Conservation (phyloP, 2,888 invertebrate species). For the Leptinotarsa peninsularis region DNA sequence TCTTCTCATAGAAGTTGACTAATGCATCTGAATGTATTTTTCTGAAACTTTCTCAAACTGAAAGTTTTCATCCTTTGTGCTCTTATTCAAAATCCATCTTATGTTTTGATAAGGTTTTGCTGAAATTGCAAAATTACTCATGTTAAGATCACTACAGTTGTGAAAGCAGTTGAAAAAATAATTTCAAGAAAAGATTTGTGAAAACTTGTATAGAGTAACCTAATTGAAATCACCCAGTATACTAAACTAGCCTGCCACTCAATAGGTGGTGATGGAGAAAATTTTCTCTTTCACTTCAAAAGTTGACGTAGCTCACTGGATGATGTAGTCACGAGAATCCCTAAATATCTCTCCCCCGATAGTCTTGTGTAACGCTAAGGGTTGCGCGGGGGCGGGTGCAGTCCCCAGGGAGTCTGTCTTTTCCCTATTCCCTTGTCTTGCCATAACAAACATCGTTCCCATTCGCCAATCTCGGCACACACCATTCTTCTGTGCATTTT, state of each 20-base stretch:
- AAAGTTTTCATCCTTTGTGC: too few species aligned
- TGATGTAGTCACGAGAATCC: slow-evolving; percentile 63
- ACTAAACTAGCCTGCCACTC: neutral
- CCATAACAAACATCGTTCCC: slow-evolving; percentile 64
- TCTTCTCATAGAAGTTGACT: too few species aligned
- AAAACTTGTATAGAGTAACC: too few species aligned
- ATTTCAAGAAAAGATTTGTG: too few species aligned
- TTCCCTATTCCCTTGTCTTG: slow-evolving; percentile 68
- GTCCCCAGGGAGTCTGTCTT: slow-evolving; percentile 75
- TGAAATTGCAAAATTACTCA: too few species aligned
- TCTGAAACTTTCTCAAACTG: too few species aligned
- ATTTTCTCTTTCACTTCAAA: slow-evolving; percentile 42
- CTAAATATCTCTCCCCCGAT: slow-evolving; percentile 64
- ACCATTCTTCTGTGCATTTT: slow-evolving; percentile 60
- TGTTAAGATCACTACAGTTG: too few species aligned
- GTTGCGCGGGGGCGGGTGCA: slow-evolving; percentile 61
- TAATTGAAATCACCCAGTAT: neutral
- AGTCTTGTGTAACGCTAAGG: slow-evolving; percentile 60
- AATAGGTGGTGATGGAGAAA: slow-evolving; percentile 30
- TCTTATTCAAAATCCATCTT: too few species aligned
- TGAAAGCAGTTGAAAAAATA: too few species aligned
- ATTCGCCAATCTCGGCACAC: slow-evolving; percentile 63
- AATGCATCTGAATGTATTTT: too few species aligned
- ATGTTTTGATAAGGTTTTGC: too few species aligned
- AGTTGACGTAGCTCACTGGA: slow-evolving; percentile 60